phyloP scores from a whole-genome alignment of 1,140 invertebrate species.

The Andricus grossulariae region DNA sequence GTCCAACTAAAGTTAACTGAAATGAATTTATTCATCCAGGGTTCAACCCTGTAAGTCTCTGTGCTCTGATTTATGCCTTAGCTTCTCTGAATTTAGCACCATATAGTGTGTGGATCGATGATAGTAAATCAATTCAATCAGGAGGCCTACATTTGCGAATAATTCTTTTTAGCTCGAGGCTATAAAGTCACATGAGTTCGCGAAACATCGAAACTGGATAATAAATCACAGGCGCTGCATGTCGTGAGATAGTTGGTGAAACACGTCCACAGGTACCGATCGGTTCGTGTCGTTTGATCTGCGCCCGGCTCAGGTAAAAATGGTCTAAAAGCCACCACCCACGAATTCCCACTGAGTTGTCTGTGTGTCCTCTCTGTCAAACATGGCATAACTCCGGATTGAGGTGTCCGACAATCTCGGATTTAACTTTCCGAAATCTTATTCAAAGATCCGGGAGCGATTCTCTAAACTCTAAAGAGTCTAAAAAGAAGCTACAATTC shows the following conservation, averaged over 20 bases:
- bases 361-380: slow-evolving; percentile 8
- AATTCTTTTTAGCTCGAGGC: slow-evolving; percentile 26
- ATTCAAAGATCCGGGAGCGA: neutral
- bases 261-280: slow-evolving; percentile 14
- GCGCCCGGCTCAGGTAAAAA: slow-evolving; percentile 16
- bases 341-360: slow-evolving; percentile 5
- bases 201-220: slow-evolving; percentile 26
- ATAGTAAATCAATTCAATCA: slow-evolving; percentile 30
- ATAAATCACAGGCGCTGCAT: slow-evolving; percentile 23
- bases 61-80: no score
- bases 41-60: no score
- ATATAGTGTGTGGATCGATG: slow-evolving; percentile 1
- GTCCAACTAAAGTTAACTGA: no score
- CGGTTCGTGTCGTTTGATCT: slow-evolving; percentile 27
- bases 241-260: slow-evolving; percentile 26
- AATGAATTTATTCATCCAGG: no score
- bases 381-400: slow-evolving; percentile 14
- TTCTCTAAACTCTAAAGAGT: neutral
- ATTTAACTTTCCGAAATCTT: slow-evolving; percentile 11
- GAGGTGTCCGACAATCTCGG: slow-evolving; percentile 12
- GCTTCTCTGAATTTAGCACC: no score
- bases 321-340: slow-evolving; percentile 25
- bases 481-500: neutral
- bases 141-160: slow-evolving; percentile 18
- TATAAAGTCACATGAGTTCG: slow-evolving; percentile 8